phyloP scores from a whole-genome alignment of 23 tunicate species.

The Styela clava region DNA sequence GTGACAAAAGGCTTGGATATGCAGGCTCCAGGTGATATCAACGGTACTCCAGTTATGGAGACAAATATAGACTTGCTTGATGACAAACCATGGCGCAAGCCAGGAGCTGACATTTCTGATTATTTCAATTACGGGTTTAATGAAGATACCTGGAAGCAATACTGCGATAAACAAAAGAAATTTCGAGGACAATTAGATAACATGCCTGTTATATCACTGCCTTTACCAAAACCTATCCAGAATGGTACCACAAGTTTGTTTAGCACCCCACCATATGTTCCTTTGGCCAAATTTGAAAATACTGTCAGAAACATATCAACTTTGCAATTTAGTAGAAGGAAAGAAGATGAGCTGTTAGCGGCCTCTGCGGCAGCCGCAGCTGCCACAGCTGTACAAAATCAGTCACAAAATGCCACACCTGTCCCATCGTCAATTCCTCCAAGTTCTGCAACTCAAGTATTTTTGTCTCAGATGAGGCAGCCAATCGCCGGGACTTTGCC shows the following conservation, averaged over 20 bases:
- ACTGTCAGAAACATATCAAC: conserved; percentile 70
- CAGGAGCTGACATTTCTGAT: conserved; percentile 92
- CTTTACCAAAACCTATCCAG: conserved; percentile 9
- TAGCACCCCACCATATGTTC: conserved; percentile 25
- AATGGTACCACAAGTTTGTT: conserved; percentile 21
- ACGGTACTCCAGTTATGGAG: conserved; percentile 89
- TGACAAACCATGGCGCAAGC: conserved; percentile 90
- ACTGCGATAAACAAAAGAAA: conserved; percentile 81
- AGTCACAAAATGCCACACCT: conserved; percentile 9
- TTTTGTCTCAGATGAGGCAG: conserved; percentile 17
- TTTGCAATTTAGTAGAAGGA: conserved; percentile 63
- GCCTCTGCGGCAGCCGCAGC: conserved; percentile 13
- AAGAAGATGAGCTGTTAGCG: conserved; percentile 43
- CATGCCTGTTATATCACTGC: not conserved
- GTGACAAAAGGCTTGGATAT: conserved; percentile 84
- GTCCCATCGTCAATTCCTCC: conserved; percentile 29
- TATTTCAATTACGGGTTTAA: conserved; percentile 96
- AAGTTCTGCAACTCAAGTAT: conserved; percentile 12
- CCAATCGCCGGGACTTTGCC: conserved; percentile 15
- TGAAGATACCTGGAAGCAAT: conserved; percentile 92
- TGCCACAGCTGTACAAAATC: conserved; percentile 15
- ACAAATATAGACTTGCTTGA: conserved; percentile 63
- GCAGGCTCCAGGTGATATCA: conserved; percentile 85
- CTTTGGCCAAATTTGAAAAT: conserved; percentile 30
- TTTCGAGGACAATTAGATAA: conserved; percentile 37